Conservation (phyloP, 2,113 vertebrate genomes). For the Calcarius ornatus region DNA sequence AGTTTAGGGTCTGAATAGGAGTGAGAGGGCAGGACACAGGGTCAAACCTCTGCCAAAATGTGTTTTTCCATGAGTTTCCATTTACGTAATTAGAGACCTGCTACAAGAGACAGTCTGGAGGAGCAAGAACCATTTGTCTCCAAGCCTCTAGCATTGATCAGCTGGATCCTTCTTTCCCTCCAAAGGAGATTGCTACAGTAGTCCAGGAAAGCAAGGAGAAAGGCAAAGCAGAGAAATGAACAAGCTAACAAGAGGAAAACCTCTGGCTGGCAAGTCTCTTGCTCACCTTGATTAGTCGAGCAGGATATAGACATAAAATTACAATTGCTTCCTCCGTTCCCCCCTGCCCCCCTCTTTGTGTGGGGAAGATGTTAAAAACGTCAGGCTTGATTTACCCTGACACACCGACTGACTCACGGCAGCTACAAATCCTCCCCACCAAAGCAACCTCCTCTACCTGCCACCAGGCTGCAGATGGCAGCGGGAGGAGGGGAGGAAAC, state of each 20-base stretch:
- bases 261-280: slow-evolving; percentile 50
- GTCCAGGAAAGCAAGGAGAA: not conserved
- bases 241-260: slow-evolving; percentile 58
- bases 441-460: slow-evolving; percentile 57
- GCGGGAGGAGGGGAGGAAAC: not conserved
- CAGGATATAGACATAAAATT: slow-evolving; percentile 76
- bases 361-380: slow-evolving; percentile 66
- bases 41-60: not conserved
- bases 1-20: not conserved
- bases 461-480: not conserved
- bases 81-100: not conserved
- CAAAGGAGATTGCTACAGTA: not conserved
- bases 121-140: not conserved
- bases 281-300: slow-evolving; percentile 69
- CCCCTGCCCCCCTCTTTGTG: not conserved
- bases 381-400: slow-evolving; percentile 75
- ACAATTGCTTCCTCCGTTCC: slow-evolving; percentile 64
- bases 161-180: not conserved
- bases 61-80: not conserved
- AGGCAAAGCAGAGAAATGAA: slow-evolving; percentile 37
- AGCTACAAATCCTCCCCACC: slow-evolving; percentile 63
- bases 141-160: not conserved
- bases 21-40: not conserved
- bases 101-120: not conserved
- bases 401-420: slow-evolving; percentile 64